Conservation (phyloP, 2,797 vertebrate genomes). For the Myoxocephalus aenaeus region DNA sequence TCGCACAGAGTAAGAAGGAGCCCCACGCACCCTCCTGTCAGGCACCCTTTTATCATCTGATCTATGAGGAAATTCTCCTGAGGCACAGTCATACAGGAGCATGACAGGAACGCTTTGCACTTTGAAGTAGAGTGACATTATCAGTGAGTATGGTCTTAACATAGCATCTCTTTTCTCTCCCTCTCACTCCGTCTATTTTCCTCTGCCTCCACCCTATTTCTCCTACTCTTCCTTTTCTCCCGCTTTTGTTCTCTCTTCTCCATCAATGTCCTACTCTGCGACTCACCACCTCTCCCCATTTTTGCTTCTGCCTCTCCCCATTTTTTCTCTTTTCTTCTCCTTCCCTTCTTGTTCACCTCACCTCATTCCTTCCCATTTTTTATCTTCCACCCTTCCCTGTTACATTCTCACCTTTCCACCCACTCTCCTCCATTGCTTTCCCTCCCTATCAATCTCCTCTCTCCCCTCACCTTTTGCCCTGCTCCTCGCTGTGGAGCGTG, state of each 20-base stretch:
- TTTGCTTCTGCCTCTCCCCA: conserved; percentile 31
- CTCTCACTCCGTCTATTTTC: conserved; percentile 60
- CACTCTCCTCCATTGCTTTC: conserved; percentile 18
- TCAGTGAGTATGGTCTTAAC: conserved; percentile 84
- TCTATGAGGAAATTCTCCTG: conserved; percentile 81
- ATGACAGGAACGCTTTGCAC: conserved; percentile 82
- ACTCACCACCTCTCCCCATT: conserved; percentile 22
- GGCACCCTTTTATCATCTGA: conserved; percentile 78
- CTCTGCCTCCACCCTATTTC: conserved; percentile 44
- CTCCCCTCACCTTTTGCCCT: conserved; percentile 27
- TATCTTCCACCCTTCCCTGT: conserved; percentile 6
- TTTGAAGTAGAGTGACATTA: conserved; percentile 88
- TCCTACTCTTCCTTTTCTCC: conserved; percentile 27
- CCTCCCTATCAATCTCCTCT: conserved; percentile 24
- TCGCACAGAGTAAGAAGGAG: conserved; percentile 54
- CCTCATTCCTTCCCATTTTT: conserved; percentile 13
- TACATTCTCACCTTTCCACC: conserved; percentile 38
- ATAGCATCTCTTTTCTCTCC: conserved; percentile 79
- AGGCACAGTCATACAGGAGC: conserved; percentile 73
- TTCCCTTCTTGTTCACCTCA: conserved; percentile 1
- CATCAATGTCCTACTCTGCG: conserved; percentile 45
- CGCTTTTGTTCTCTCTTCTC: conserved; percentile 43
- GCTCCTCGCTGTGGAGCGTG: conserved; percentile 38
- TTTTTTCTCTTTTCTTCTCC: conserved; percentile 30
- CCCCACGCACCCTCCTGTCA: conserved; percentile 62